Evolutionary conservation across 1,140 invertebrate species (phyloP), one percentile per base, ranked within the genome.

Genomic region (Drosophila eugracilis): DNA sequence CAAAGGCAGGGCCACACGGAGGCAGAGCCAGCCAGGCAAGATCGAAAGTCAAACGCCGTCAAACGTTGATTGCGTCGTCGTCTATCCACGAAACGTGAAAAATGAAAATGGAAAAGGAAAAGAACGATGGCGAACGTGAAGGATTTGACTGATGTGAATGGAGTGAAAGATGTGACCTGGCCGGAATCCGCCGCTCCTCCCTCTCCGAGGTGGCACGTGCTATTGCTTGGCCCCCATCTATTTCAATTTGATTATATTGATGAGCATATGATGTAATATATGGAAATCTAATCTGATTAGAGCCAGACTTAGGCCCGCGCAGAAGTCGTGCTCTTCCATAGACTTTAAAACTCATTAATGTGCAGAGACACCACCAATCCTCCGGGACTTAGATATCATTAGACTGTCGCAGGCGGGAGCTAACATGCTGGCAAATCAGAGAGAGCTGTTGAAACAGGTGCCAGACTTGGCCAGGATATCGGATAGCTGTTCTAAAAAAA

Each of bases 41-140:
- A 80, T 78, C 77, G 78, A 88, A 76, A 70, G 83, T 81, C 81
- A 88, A 85, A 73, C 58, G 73, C 42, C 73, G 55, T 75, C 81
- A 86, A 86, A 71, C 74, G 65, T 30, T 86, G 83, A 86, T 86
- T 86, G 83, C 83, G 74, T 59, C 77, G 66, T 70, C 78, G 65
- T 59, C 50, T 55, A 69, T 70, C 57, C 42, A 58, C 62, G 57
- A 67, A 62, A 63, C 32, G 44, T 30, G 49, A 34, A 41, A 37
- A 42, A 49, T 48, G 30, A 7, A 36, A 54, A 55, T 30, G 28
- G 39, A 37, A 42, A 49, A 41, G 30, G 5, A 36, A 54, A 55
- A 36, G 28, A 37, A 48, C 24, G 42, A 47, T 26, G 55, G 47
- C 37, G 49, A 67, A 54, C 44, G 50, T 60, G 71, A 54, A 81